phyloP scores from a whole-genome alignment of 2,888 invertebrate genomes.

The Hipparchia sbordonii region DNA sequence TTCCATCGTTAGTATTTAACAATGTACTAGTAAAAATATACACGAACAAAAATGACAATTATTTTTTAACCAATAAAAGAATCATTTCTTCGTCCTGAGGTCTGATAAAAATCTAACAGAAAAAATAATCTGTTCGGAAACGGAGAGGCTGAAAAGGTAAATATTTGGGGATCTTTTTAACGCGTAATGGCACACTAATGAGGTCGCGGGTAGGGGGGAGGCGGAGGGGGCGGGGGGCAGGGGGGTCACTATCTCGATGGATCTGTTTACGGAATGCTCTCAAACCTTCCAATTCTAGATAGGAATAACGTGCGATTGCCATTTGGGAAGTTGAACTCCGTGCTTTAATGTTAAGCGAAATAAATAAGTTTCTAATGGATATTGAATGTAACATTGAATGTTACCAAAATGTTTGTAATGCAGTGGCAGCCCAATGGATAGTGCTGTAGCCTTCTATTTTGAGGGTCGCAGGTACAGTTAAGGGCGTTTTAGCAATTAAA shows the following conservation, averaged over 20 bases:
- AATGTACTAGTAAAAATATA: no score
- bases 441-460: no score
- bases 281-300: conserved; percentile 16
- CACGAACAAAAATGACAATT: not conserved
- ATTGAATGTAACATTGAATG: not conserved
- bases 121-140: conserved; percentile 23
- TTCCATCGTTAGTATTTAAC: not conserved
- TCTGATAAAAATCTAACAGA: conserved; percentile 23
- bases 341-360: not conserved
- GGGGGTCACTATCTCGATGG: conserved; percentile 1
- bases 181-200: conserved; percentile 28
- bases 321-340: conserved; percentile 11
- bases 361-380: conserved; percentile 7
- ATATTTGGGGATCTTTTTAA: conserved; percentile 26
- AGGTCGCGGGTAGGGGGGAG: conserved; percentile 10
- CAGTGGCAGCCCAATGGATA: no score
- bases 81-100: not conserved
- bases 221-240: not conserved
- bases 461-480: no score
- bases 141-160: conserved; percentile 19
- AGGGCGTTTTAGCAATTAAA: no score
- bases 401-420: no score
- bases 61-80: not conserved
- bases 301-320: conserved; percentile 21
- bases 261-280: not conserved